phyloP scores from a whole-genome alignment of 2,113 vertebrate species.

The Cynocephalus volans region DNA sequence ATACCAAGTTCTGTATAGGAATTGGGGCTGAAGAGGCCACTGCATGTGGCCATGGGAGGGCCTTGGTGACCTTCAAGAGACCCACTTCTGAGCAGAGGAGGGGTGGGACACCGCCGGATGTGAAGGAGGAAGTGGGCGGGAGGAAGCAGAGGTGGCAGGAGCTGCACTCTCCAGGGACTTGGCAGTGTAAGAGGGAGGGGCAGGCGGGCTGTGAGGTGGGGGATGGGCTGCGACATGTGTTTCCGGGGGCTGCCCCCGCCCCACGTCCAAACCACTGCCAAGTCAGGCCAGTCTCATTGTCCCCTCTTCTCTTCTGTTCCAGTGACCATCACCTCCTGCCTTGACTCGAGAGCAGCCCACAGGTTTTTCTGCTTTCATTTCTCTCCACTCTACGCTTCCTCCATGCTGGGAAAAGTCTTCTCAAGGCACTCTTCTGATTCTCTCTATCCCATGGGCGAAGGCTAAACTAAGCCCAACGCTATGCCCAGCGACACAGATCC shows the following conservation, averaged over 20 bases:
- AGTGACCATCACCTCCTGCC: fast-evolving
- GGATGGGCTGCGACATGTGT: background rate
- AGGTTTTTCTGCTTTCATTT: background rate
- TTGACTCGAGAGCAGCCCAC: background rate
- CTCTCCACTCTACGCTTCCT: background rate
- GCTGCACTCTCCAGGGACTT: conserved; percentile 37
- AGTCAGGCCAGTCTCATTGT: background rate
- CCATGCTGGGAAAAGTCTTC: background rate
- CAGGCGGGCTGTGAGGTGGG: background rate
- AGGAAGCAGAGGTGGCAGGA: conserved; percentile 74
- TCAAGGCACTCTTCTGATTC: background rate
- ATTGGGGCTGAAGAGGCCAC: background rate
- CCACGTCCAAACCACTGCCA: background rate
- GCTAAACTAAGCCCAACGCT: background rate
- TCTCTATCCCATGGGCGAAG: background rate
- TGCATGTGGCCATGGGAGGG: background rate
- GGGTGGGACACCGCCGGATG: conserved; percentile 57
- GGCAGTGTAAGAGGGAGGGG: background rate
- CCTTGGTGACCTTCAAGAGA: conserved; percentile 74
- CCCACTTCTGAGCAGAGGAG: conserved; percentile 50
- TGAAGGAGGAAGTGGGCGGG: conserved; percentile 59
- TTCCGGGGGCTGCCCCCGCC: background rate
- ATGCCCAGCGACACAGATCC: background rate
- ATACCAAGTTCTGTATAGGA: background rate
- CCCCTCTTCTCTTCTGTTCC: background rate